Base-by-base conservation (phyloP, 2,888 invertebrate genomes). In the Poecilobothrus nobilitatus region DNA sequence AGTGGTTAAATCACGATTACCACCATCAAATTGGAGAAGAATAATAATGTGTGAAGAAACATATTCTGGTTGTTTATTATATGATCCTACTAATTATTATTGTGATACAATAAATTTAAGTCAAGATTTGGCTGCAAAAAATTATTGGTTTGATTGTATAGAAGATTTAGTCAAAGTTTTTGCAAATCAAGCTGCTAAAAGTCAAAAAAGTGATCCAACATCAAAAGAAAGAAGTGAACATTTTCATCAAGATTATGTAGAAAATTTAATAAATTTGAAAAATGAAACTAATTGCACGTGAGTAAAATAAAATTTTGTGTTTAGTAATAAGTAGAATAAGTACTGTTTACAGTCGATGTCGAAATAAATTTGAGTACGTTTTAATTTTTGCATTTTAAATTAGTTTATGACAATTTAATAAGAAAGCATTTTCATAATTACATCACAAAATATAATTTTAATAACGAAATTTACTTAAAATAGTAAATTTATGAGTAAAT, bases 41-140 rank as follows among this genome's bases (percentile, higher is more conserved):
- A 62, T 10, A 12, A 62, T 20, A 21, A 63, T 63, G 63, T 22
- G 63, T 27, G 63, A 63, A 63, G 27, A 63, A 27, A 27, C 12
- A 5, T 63, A 18, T 63, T 84, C 91, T 68, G 92, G 92, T 78
- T 90, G 91, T 9, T 83, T 97, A 74, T 84, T 97, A 71, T 85
- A 86, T 74, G 89, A 94, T 81, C 89, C 91, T 68, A 84, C 86
- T 73, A 86, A 86, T 76, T 97, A 97, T 84, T 87, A 88, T 79
- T 95, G 97, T 1, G 97, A 98, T 81, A 94, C 95, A 41, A 89
- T 95, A 73, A 95, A 97, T 83, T 86, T 98, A 70, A 88, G 91
- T 71, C 86, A 87, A 75, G 95, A 97, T 80, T 85, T 86, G 73
- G 91, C 92, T 78, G 97, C 96, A 18, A 87, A 92, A 79, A 88